Conservation (phyloP, 2,888 invertebrate species). For the Agrenia bidenticulata region DNA sequence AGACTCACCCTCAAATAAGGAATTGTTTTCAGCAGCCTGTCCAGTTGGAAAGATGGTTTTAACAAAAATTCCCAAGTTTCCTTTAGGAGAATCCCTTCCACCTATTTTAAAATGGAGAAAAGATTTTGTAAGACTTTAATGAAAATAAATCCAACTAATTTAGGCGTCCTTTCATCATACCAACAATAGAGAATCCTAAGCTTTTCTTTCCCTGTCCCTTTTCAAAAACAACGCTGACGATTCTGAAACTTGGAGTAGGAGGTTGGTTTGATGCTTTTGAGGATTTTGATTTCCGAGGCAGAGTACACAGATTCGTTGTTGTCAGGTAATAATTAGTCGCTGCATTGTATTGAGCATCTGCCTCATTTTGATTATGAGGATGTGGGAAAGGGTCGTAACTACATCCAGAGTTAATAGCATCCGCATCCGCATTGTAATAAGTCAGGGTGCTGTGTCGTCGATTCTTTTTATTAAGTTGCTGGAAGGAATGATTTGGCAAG, state of each 20-base stretch:
- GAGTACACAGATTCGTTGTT: slow-evolving; percentile 48
- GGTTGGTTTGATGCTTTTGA: neutral
- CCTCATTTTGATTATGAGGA: slow-evolving; percentile 25
- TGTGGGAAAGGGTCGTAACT: slow-evolving; percentile 30
- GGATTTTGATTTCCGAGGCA: slow-evolving; percentile 45
- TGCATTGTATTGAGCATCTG: slow-evolving; percentile 20
- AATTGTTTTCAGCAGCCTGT: slow-evolving; percentile 80
- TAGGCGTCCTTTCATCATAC: slow-evolving; percentile 4
- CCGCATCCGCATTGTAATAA: slow-evolving; percentile 51
- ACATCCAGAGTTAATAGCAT: slow-evolving; percentile 38
- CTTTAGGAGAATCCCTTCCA: slow-evolving; percentile 82
- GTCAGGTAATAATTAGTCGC: slow-evolving; percentile 49
- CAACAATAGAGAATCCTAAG: slow-evolving; percentile 76
- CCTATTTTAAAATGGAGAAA: slow-evolving; percentile 65
- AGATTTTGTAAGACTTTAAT: neutral
- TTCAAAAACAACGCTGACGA: slow-evolving; percentile 57
- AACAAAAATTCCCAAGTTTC: slow-evolving; percentile 84
- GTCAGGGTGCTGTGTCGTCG: slow-evolving; percentile 47
- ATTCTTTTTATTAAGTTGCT: slow-evolving; percentile 22
- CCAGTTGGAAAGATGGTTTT: slow-evolving; percentile 84
- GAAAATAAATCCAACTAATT: slow-evolving; percentile 4
- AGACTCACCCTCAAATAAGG: slow-evolving; percentile 74
- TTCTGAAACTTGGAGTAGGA: slow-evolving; percentile 40
- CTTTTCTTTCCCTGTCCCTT: slow-evolving; percentile 83
- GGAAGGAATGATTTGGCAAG: slow-evolving; percentile 9